These are phyloP conservation scores for Alcis repandata DNA, from an alignment of 2,888 invertebrate genomes.

Conservation along the genomic window DNA sequence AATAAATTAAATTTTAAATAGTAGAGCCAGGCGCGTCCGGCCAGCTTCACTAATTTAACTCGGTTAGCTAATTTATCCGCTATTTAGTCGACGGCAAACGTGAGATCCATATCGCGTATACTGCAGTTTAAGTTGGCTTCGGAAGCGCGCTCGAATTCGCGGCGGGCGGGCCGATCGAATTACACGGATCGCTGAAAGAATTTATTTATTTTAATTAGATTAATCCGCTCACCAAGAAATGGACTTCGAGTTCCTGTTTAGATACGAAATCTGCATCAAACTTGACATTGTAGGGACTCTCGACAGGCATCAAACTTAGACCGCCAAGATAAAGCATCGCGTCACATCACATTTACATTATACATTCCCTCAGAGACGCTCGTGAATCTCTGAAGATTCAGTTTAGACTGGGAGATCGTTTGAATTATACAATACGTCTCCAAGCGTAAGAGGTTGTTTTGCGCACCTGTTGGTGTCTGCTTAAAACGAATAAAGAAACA, in stretches of 20 bases:
- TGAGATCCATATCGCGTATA: slow-evolving; percentile 81
- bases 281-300: slow-evolving; percentile 30
- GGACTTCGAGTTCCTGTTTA: slow-evolving; percentile 46
- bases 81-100: slow-evolving; percentile 82
- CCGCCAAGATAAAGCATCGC: slow-evolving; percentile 50
- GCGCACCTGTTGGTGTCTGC: slow-evolving; percentile 54
- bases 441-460: slow-evolving; percentile 54
- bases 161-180: slow-evolving; percentile 70
- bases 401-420: slow-evolving; percentile 59
- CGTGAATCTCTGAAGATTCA: slow-evolving; percentile 56
- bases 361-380: slow-evolving; percentile 59
- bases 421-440: slow-evolving; percentile 62
- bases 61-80: slow-evolving; percentile 81
- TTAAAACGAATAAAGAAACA: slow-evolving; percentile 46
- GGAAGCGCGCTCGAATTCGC: slow-evolving; percentile 71
- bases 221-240: slow-evolving; percentile 14
- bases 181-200: slow-evolving; percentile 54
- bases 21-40: slow-evolving; percentile 54
- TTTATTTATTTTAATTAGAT: slow-evolving; percentile 51
- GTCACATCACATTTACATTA: slow-evolving; percentile 60
- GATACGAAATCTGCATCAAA: slow-evolving; percentile 38
- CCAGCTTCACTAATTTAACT: slow-evolving; percentile 74
- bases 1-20: slow-evolving; percentile 48
- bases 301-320: slow-evolving; percentile 45
- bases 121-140: slow-evolving; percentile 71